Conservation (phyloP, 2,888 invertebrate species). For the Hirtodrosophila confusa region DNA sequence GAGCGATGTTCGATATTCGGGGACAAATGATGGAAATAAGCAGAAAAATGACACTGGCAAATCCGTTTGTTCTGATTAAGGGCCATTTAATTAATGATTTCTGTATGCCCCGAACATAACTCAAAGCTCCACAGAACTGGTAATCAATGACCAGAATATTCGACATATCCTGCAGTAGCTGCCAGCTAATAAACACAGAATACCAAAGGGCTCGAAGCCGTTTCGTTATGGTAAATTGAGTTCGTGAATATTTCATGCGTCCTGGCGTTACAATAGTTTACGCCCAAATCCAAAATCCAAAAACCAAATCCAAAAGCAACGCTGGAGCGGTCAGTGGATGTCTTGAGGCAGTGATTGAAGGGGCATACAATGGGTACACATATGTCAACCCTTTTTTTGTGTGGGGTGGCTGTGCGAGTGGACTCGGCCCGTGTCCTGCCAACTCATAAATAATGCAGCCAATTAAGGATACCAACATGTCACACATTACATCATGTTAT, state of each 20-base stretch:
- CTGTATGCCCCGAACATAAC: constrained; percentile 56
- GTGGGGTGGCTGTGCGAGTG: background rate
- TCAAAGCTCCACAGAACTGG: constrained; percentile 29
- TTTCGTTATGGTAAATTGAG: constrained; percentile 69
- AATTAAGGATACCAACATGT: constrained; percentile 65
- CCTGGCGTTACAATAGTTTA: constrained; percentile 55
- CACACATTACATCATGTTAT: constrained; percentile 48
- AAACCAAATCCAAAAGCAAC: constrained; percentile 1
- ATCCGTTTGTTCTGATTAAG: constrained; percentile 30
- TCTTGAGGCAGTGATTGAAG: constrained; percentile 56
- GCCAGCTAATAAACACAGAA: constrained; percentile 19
- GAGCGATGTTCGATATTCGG: constrained; percentile 4
- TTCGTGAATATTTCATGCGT: constrained; percentile 65
- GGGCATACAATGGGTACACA: constrained; percentile 24
- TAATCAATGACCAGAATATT: constrained; percentile 33
- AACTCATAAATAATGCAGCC: constrained; percentile 70
- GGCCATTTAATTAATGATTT: constrained; percentile 63
- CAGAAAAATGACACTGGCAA: constrained; percentile 41
- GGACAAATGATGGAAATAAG: constrained; percentile 50
- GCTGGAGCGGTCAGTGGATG: constrained; percentile 27
- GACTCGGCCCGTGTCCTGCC: constrained; percentile 17
- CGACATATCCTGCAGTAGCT: background rate
- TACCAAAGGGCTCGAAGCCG: constrained; percentile 1
- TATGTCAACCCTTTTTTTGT: constrained; percentile 70
- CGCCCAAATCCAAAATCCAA: constrained; percentile 15